Base-by-base conservation (phyloP, 2,888 invertebrate species). In the Taenaris catops region DNA sequence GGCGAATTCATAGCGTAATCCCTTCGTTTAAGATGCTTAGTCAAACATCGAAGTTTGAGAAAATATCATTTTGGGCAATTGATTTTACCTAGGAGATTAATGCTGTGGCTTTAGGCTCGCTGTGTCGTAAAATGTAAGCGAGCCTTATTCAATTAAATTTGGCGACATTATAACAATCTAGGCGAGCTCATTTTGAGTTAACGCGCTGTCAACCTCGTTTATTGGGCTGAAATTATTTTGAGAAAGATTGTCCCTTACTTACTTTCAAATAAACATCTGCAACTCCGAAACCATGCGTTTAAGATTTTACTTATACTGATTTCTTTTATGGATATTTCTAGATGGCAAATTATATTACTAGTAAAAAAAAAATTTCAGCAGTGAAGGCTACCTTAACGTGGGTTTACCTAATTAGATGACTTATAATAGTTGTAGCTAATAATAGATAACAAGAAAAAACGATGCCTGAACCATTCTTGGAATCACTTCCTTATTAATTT, bases 141-240 rank as follows among this genome's bases (percentile, higher is more conserved):
- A 80, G 62, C 72, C 73, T 79, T 79, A 83, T 84, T 84, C 78
- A 76, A 84, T 86, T 84, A 81, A 83, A 84, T 74, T 73, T 61
- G 65, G 74, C 69, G 72, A 73, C 73, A 76, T 80, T 78, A 81
- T 78, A 78, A 76, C 81, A 72, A 75, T 80, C 74, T 80, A 70
- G 67, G 69, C 60, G 48, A 65, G 63, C 72, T 74, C 71, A 74
- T 81, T 80, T 73, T 65, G 52, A 63, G 64, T 62, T 44, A 55
- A 63, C 61, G 60, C 50, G 58, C 51, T 62, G 65, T 63, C 65
- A 67, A 58, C 58, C 59, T 51, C 55, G 58, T 69, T 70, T 55
- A 65, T 69, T 66, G 61, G 58, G 43, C 49, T 60, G 46, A 63
- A 66, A 64, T 60, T 57, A 71, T 67, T 63, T 35, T 23, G 34